Evolutionary conservation across 2,888 invertebrate genomes (phyloP).

Genomic region (Noctua pronuba): DNA sequence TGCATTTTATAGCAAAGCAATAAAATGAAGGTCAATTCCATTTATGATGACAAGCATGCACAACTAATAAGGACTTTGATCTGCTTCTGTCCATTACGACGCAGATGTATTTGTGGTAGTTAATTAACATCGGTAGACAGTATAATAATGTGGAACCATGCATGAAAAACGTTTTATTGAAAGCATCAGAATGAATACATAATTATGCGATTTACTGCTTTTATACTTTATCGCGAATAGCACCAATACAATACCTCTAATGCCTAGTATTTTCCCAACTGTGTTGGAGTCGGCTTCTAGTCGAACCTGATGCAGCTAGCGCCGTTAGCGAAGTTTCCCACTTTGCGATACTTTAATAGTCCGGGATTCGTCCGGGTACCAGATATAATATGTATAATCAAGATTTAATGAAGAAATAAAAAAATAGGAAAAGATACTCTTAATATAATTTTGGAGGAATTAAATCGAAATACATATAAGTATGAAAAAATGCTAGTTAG

Average conservation of each 20-base stretch:
- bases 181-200: not conserved
- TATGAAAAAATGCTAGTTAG: too few relatives aligned
- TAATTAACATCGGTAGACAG: slow-evolving; percentile 7
- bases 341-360: too few relatives aligned
- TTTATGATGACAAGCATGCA: slow-evolving; percentile 65
- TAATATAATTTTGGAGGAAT: too few relatives aligned
- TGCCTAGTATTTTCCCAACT: too few relatives aligned
- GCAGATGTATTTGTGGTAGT: slow-evolving; percentile 17
- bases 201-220: not conserved
- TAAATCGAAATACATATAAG: too few relatives aligned
- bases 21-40: slow-evolving; percentile 68
- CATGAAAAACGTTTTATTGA: not conserved
- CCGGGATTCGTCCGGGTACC: too few relatives aligned
- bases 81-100: slow-evolving; percentile 35
- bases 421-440: too few relatives aligned
- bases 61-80: slow-evolving; percentile 65
- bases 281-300: too few relatives aligned
- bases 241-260: not conserved
- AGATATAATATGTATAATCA: too few relatives aligned
- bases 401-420: too few relatives aligned
- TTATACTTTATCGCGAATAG: slow-evolving; percentile 2
- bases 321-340: not conserved
- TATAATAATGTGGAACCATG: not conserved
- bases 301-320: too few relatives aligned
- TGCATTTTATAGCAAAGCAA: slow-evolving; percentile 54